These are phyloP conservation scores for Oscarella lobularis DNA, from an alignment of 37 sponge, comb jelly and placozoan species.

Conservation along the genomic window DNA sequence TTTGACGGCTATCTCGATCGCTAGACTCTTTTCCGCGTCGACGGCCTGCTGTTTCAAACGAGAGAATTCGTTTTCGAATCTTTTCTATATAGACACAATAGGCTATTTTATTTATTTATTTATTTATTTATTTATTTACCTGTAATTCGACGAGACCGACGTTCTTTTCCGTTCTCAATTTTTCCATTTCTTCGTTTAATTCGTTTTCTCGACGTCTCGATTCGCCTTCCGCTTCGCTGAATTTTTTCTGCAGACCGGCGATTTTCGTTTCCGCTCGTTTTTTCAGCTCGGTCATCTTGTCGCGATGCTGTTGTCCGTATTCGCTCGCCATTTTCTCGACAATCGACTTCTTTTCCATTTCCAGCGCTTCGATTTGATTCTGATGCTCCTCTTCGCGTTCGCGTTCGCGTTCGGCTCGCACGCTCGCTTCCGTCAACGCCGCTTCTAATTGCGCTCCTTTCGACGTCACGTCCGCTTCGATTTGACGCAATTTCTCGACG, in stretches of 20 bases:
- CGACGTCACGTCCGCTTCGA: too few species aligned
- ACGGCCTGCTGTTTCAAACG: background rate
- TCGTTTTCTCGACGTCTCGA: background rate
- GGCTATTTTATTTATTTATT: too few species aligned
- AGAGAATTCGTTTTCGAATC: too few species aligned
- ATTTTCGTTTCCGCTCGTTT: background rate
- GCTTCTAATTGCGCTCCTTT: too few species aligned
- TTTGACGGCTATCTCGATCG: background rate
- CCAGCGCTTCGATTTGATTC: background rate
- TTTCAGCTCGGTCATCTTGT: background rate
- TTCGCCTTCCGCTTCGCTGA: background rate
- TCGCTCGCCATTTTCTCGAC: background rate
- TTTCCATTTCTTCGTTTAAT: background rate
- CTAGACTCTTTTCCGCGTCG: background rate
- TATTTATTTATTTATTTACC: too few species aligned
- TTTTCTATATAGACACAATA: too few species aligned
- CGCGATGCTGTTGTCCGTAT: background rate
- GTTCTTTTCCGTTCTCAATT: background rate
- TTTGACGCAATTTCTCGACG: too few species aligned
- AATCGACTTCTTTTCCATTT: background rate
- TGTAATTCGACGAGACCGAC: too few species aligned
- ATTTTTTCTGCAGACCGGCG: background rate
- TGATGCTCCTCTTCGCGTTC: background rate
- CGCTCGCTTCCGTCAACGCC: background rate
- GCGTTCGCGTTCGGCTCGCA: background rate